A percentile compares a stretch with the other conserved stretches of the same genome.
phyloP scores from a whole-genome alignment of 2,888 invertebrate species.

The Villa cingulata region DNA sequence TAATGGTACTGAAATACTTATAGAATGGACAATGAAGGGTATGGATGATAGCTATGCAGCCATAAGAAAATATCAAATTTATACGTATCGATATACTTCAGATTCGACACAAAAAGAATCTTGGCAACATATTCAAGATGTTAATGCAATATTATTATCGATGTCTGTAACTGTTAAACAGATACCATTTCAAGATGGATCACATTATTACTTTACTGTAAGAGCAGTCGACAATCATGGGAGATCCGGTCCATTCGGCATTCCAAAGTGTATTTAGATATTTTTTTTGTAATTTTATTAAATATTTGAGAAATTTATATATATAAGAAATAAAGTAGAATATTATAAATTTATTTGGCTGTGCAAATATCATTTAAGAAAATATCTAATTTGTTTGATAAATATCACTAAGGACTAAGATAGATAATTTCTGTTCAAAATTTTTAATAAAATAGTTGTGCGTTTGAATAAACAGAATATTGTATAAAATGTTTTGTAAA shows the following conservation, averaged over 20 bases:
- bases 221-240: constrained; percentile 74
- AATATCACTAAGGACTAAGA: too few species aligned
- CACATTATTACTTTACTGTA: constrained; percentile 87
- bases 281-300: too few species aligned
- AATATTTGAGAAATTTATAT: too few species aligned
- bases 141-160: constrained; percentile 78
- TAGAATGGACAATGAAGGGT: constrained; percentile 80
- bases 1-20: constrained; percentile 70
- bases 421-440: too few species aligned
- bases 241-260: constrained; percentile 71
- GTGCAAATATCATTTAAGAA: too few species aligned
- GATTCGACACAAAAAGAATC: constrained; percentile 53
- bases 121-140: constrained; percentile 93
- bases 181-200: constrained; percentile 77
- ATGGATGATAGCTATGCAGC: constrained; percentile 51
- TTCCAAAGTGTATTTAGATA: too few species aligned
- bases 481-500: too few species aligned
- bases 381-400: too few species aligned
- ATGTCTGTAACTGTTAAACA: constrained; percentile 93
- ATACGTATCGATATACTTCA: constrained; percentile 77
- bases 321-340: too few species aligned
- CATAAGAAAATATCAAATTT: constrained; percentile 81
- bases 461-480: too few species aligned
- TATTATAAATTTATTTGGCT: too few species aligned
- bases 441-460: too few species aligned